Evolutionary conservation across 2,113 vertebrate genomes (phyloP), one percentile per base, ranked within the genome.

Genomic region (Colistium nudipinnis): DNA sequence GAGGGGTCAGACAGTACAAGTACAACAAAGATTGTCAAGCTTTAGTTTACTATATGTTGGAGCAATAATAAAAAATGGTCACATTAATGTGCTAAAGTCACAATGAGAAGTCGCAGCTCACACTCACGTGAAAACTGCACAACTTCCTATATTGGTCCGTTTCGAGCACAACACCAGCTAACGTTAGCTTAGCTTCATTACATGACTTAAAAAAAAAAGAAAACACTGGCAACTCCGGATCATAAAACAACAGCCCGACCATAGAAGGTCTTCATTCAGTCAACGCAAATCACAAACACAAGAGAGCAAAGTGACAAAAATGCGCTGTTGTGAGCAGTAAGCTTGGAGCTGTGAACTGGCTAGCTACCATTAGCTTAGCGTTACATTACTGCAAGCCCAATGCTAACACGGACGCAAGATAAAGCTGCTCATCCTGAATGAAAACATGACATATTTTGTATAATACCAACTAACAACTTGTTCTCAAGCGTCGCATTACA

Each of bases 51-150:
- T 48, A 5, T 24, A n/a, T 16, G 6, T 24, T 44, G 17, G n/a
- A 17, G 17, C 5, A 4, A 12, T 6, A 2, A 20, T 28, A 16
- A 73, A n/a, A n/a, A 8, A 64, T 13, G 24, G 48, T 64, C 39
- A 78, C 60, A 53, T 19, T 17, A 14, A 20, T 6, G 52, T 70
- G 44, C 2, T 33, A 41, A n/a, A 78, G 43, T 28, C 33, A 19
- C 12, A 19, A 16, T 64, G 7, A 68, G 14, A 72, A 71, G 30
- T 12, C 68, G 14, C 10, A 65, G 33, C 56, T 91, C 85, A 89
- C 54, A 6, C 28, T 87, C 87, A 89, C 76, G 76, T 87, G 90
- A 88, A 59, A 80, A 31, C 19, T 25, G 48, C 39, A 44, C 53
- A 27, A 67, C 57, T 91, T 91, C 84, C 78, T 45, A 28, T 69